Conservation (phyloP, 2,113 vertebrate genomes). For the Hippopotamus amphibius region DNA sequence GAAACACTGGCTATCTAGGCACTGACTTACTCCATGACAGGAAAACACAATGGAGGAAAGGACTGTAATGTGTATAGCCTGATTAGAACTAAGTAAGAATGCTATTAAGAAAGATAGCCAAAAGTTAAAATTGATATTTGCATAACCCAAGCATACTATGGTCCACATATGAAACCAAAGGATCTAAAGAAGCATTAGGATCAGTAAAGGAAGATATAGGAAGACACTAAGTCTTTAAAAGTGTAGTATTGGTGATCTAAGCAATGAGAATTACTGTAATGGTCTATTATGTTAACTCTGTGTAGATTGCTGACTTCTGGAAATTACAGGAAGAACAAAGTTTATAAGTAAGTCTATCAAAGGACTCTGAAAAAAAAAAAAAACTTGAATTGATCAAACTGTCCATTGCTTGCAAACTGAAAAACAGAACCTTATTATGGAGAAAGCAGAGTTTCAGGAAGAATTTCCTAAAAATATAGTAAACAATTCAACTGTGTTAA, state of each 20-base stretch:
- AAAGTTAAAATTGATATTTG: background rate
- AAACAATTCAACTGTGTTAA: background rate
- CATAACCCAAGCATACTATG: background rate
- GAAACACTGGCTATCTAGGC: background rate
- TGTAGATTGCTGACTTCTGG: background rate
- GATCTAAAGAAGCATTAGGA: background rate
- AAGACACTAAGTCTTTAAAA: background rate
- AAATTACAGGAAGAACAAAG: background rate
- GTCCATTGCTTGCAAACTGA: background rate
- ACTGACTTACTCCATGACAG: background rate
- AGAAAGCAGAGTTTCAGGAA: background rate
- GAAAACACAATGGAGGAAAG: background rate
- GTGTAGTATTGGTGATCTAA: background rate
- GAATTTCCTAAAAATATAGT: background rate
- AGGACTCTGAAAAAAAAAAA: background rate
- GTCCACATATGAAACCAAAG: background rate
- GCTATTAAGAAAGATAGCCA: background rate
- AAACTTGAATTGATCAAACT: background rate
- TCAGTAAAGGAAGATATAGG: background rate
- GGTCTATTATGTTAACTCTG: background rate
- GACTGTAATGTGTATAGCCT: background rate
- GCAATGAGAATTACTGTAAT: background rate
- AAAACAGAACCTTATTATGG: background rate
- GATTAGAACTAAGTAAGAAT: background rate
- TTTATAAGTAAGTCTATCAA: background rate